phyloP scores from a whole-genome alignment of 2,888 invertebrate genomes.

The Lottia scabra region DNA sequence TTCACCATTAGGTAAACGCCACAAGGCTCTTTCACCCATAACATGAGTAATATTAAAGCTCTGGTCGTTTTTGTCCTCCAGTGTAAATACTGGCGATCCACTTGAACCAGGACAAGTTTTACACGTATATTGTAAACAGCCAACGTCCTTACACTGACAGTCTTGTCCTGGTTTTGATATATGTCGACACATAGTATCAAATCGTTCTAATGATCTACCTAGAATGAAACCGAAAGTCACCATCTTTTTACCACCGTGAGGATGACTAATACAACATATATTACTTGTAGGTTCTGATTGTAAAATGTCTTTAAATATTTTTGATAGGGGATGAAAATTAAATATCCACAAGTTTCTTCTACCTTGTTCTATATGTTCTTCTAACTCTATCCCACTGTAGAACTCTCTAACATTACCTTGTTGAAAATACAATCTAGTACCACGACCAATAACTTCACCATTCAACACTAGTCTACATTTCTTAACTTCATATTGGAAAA shows the following conservation, averaged over 20 bases:
- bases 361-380: too few relatives aligned
- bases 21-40: too few relatives aligned
- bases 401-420: not conserved
- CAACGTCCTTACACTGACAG: too few relatives aligned
- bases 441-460: not conserved
- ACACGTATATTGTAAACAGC: not conserved
- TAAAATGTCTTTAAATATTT: not conserved
- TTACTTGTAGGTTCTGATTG: too few relatives aligned
- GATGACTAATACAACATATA: not conserved
- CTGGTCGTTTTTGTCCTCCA: too few relatives aligned
- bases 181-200: too few relatives aligned
- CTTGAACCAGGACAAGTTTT: not conserved
- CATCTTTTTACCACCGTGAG: not conserved
- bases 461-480: not conserved
- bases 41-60: too few relatives aligned
- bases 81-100: not conserved
- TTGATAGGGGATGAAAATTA: not conserved
- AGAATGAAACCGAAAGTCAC: not conserved
- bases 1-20: too few relatives aligned
- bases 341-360: too few relatives aligned
- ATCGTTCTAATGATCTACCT: too few relatives aligned
- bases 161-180: too few relatives aligned
- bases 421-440: not conserved
- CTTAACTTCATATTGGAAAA: not conserved
- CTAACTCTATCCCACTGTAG: not conserved